phyloP scores from a whole-genome alignment of 2,888 invertebrate genomes.

The Amphimallon solstitiale region DNA sequence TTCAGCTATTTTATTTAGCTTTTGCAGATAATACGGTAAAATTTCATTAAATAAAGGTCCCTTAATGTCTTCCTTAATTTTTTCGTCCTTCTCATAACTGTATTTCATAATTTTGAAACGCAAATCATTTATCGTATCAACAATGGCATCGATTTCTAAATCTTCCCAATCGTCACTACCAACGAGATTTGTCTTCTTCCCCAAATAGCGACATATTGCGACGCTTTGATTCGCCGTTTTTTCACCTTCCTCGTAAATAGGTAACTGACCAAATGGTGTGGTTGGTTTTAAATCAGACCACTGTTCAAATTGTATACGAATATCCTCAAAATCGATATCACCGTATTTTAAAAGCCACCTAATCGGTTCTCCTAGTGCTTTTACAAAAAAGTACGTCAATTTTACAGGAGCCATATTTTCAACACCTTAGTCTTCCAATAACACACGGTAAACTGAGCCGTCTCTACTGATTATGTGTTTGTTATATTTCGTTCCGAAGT shows the following conservation, averaged over 20 bases:
- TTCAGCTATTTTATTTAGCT: slow-evolving; percentile 68
- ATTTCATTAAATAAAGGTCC: slow-evolving; percentile 64
- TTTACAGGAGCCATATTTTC: slow-evolving; percentile 24
- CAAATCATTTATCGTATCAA: slow-evolving; percentile 70
- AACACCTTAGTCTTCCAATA: neutral
- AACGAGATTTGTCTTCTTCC: slow-evolving; percentile 67
- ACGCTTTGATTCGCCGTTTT: slow-evolving; percentile 69
- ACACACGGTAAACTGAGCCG: neutral
- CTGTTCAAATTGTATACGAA: slow-evolving; percentile 22
- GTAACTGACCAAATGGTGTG: slow-evolving; percentile 72
- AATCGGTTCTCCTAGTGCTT: slow-evolving; percentile 48
- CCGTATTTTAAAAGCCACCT: slow-evolving; percentile 39
- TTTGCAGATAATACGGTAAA: slow-evolving; percentile 69
- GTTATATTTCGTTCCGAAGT: no score
- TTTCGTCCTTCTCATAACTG: slow-evolving; percentile 67
- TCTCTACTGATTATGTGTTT: no score
- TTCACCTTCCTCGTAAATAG: slow-evolving; percentile 71
- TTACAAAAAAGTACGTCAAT: slow-evolving; percentile 54
- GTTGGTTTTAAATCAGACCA: slow-evolving; percentile 55
- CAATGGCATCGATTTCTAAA: slow-evolving; percentile 69
- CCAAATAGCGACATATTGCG: slow-evolving; percentile 71
- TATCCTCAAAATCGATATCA: slow-evolving; percentile 37
- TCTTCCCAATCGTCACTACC: slow-evolving; percentile 68
- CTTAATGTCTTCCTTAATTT: slow-evolving; percentile 65
- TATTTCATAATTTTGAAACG: slow-evolving; percentile 61